These are phyloP conservation scores for Drosophila paranaensis DNA, from an alignment of 2,888 invertebrate genomes.

Conservation along the genomic window DNA sequence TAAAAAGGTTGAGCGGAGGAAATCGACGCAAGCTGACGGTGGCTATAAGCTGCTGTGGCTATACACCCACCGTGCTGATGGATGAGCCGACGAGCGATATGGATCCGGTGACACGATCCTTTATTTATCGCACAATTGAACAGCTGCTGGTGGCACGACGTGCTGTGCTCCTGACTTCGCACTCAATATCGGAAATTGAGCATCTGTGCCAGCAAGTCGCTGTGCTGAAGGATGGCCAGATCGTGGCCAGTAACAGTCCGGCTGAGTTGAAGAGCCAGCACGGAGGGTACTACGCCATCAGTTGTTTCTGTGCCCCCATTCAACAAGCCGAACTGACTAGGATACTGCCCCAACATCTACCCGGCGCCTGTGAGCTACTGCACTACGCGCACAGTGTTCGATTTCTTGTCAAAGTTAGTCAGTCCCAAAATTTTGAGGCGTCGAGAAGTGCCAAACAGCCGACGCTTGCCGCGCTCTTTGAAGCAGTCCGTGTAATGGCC, in stretches of 20 bases:
- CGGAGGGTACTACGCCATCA: constrained; percentile 83
- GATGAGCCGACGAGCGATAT: constrained; percentile 92
- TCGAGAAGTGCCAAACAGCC: constrained; percentile 41
- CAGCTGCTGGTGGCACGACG: constrained; percentile 80
- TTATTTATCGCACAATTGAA: constrained; percentile 83
- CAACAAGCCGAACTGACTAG: constrained; percentile 73
- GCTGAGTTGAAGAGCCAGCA: constrained; percentile 79
- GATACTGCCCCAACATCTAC: constrained; percentile 72
- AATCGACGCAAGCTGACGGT: constrained; percentile 92
- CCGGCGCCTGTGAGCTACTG: constrained; percentile 77
- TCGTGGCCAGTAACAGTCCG: constrained; percentile 83
- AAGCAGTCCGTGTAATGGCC: constrained; percentile 48
- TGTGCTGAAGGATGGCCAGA: constrained; percentile 83
- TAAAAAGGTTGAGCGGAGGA: constrained; percentile 86
- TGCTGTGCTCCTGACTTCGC: constrained; percentile 84
- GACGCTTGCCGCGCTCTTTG: constrained; percentile 75
- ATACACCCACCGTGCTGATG: constrained; percentile 89
- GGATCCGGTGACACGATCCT: constrained; percentile 86
- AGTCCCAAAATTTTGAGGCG: constrained; percentile 1
- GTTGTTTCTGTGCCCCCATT: constrained; percentile 80
- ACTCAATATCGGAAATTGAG: constrained; percentile 85
- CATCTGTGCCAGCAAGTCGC: constrained; percentile 84
- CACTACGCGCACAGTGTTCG: constrained; percentile 81
- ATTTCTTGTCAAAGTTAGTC: constrained; percentile 73
- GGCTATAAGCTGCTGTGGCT: constrained; percentile 91